Evolutionary conservation across 2,888 invertebrate species (phyloP).

Genomic region (Gari tellinella): DNA sequence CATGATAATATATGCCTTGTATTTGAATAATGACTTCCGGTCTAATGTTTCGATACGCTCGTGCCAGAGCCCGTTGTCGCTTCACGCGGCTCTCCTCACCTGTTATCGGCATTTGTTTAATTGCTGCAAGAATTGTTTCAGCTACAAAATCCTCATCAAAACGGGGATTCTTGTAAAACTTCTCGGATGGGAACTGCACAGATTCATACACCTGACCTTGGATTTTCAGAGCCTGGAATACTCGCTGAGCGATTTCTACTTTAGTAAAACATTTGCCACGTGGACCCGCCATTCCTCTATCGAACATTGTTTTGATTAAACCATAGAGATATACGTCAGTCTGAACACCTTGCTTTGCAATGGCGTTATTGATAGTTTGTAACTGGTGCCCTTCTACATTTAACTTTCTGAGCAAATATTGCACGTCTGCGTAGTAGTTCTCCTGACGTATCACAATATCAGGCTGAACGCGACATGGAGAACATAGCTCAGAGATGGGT

Average conservation of each 20-base stretch:
- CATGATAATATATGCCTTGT: constrained; percentile 26
- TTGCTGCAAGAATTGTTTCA: too few relatives aligned
- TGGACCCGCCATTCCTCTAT: too few relatives aligned
- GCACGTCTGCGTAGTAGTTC: constrained; percentile 12
- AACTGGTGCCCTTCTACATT: neutral
- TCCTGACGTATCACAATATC: constrained; percentile 24
- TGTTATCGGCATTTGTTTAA: too few relatives aligned
- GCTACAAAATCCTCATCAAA: too few relatives aligned
- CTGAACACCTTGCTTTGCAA: constrained; percentile 16
- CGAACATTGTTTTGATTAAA: constrained; percentile 24
- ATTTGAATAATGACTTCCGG: constrained; percentile 10
- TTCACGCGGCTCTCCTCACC: too few relatives aligned
- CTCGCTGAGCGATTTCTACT: too few relatives aligned
- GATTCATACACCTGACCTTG: too few relatives aligned
- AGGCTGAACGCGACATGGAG: constrained; percentile 10
- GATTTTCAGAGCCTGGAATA: too few relatives aligned
- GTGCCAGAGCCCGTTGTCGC: neutral
- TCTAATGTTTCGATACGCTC: constrained; percentile 17
- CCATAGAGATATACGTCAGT: constrained; percentile 4
- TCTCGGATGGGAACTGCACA: too few relatives aligned
- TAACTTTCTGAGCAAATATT: constrained; percentile 4
- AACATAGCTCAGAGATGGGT: constrained; percentile 12
- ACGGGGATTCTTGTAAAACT: too few relatives aligned
- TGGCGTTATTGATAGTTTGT: constrained; percentile 7
- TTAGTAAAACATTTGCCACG: too few relatives aligned